phyloP scores from a whole-genome alignment of 2,888 invertebrate genomes.

The Rhopalosiphum nymphaeae region DNA sequence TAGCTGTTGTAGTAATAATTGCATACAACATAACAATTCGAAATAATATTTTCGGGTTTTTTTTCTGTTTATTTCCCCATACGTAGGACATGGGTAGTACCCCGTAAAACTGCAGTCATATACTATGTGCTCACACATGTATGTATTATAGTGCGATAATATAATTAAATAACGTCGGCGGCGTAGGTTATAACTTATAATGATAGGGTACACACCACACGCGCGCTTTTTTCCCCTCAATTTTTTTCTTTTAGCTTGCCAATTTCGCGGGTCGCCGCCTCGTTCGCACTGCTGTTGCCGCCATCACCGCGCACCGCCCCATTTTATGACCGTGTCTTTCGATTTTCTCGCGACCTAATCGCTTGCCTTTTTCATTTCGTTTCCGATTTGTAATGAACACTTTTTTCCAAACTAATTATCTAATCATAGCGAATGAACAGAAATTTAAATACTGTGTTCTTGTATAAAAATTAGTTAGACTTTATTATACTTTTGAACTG shows the following conservation, averaged over 20 bases:
- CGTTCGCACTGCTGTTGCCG: background rate
- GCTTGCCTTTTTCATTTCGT: background rate
- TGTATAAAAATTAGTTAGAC: background rate
- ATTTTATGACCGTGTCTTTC: background rate
- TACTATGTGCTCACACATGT: background rate
- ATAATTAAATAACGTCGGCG: constrained; percentile 51
- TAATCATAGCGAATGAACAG: background rate
- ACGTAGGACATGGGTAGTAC: background rate
- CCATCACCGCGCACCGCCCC: background rate
- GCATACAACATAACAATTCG: background rate
- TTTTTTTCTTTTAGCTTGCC: background rate
- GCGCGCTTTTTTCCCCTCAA: background rate
- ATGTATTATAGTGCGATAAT: background rate
- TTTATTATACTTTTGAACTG: too few relatives aligned
- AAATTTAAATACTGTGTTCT: background rate
- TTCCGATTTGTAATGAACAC: background rate
- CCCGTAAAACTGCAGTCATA: background rate
- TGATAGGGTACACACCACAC: constrained; percentile 35
- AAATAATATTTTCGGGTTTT: constrained; percentile 26
- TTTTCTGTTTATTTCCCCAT: background rate
- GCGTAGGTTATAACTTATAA: constrained; percentile 6
- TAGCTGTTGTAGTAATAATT: background rate
- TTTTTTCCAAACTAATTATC: background rate
- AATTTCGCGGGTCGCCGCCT: constrained; percentile 54
- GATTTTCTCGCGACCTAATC: background rate